Evolutionary conservation across 2,113 vertebrate species (phyloP).

Genomic region (Falco punctatus): DNA sequence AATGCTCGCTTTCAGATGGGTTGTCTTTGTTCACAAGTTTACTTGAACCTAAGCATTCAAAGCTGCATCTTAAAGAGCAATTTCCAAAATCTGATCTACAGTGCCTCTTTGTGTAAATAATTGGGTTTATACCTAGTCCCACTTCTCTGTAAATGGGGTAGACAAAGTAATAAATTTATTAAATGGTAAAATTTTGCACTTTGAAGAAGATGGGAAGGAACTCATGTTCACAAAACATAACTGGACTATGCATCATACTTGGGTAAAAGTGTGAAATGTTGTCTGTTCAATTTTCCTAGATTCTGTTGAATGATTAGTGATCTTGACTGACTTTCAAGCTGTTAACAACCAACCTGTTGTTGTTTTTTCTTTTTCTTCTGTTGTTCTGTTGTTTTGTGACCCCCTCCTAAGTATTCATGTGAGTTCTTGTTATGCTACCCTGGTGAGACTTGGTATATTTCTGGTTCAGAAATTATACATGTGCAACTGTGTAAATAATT

Average conservation of each 20-base stretch:
- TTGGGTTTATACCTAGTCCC: not conserved
- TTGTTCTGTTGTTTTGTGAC: not conserved
- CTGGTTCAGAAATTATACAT: not conserved
- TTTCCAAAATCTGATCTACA: not conserved
- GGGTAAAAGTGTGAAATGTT: not conserved
- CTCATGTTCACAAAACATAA: not conserved
- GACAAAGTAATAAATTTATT: not conserved
- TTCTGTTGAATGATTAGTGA: not conserved
- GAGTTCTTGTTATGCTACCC: not conserved
- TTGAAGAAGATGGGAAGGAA: not conserved
- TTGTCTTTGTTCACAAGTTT: not conserved
- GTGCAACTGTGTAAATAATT: not conserved
- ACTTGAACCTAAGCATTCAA: not conserved
- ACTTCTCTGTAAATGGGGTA: not conserved
- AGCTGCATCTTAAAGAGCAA: not conserved
- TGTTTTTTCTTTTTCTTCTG: not conserved
- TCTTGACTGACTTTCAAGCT: not conserved
- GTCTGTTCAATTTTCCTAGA: not conserved
- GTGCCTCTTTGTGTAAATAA: not conserved
- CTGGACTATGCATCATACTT: not conserved
- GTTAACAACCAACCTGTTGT: not conserved
- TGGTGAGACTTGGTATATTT: not conserved
- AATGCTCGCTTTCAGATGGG: not conserved
- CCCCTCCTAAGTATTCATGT: not conserved
- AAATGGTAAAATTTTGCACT: not conserved